Evolutionary conservation across 2,888 invertebrate species (phyloP), one percentile per base, ranked within the genome.

Genomic region (Andricus quercusramuli): DNA sequence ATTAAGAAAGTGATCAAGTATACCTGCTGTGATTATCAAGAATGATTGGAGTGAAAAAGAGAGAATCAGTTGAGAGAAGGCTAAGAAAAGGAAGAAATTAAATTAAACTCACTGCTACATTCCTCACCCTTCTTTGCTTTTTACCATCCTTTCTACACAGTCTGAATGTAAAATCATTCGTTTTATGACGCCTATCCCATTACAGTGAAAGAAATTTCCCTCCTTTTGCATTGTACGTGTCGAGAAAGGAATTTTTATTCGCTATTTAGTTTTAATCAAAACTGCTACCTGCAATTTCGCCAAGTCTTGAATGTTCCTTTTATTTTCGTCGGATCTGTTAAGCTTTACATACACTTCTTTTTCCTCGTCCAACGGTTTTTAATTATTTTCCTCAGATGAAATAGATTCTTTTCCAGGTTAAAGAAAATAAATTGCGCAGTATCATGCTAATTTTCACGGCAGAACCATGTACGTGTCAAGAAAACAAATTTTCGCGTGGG

Each of bases 231-330:
- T 77, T 56, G 79, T 80, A 78, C 81, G 78, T 80, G 82, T 79
- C 66, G 74, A 79, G 82, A 80, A 80, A 86, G 78, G 85, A 88
- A 88, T 86, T 87, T 88, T 86, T 85, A 87, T 88, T 85, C 86
- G 80, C 86, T 86, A 87, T 88, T 89, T 88, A 89, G 89, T 89
- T 89, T 89, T 89, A 89, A 89, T 89, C 89, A 89, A 89, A 89
- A 89, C 85, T 86, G 32, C 74, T 56, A 74, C 51, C 29, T 29
- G 74, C 56, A 56, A 51, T 74, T 51, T 32, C 32, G 32, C 51
- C 83, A 80, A 56, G 80, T 64, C 74, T 78, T 67, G 62, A 78
- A 70, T 78, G 77, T 67, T 51, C 59, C 62, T 47, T 68, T 80
- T 79, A 80, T 76, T 78, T 68, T 78, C 59, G 25, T 77, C 78